Evolutionary conservation across 2,113 vertebrate species (phyloP).

Genomic region (Channa maculata): DNA sequence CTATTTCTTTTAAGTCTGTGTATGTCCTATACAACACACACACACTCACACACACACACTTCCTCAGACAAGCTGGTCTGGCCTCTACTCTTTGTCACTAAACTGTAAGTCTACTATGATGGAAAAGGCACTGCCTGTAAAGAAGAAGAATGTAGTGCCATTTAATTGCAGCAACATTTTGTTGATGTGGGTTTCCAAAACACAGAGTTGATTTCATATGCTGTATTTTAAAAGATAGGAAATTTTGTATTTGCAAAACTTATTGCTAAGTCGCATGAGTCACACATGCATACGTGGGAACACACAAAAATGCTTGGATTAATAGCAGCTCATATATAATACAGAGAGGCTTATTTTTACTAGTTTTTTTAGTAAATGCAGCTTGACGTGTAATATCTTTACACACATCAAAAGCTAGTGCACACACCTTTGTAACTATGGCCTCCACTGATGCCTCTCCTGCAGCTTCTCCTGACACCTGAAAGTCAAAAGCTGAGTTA

Average conservation of each 20-base stretch:
- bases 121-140: background rate
- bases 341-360: background rate
- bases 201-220: background rate
- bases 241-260: background rate
- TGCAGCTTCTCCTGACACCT: conserved; percentile 88
- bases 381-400: background rate
- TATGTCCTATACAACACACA: background rate
- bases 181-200: background rate
- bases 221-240: background rate
- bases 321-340: background rate
- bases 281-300: background rate
- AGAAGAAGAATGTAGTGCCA: background rate
- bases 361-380: background rate
- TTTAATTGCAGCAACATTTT: background rate
- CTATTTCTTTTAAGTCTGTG: background rate
- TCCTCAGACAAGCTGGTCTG: too few species aligned
- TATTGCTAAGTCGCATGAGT: background rate
- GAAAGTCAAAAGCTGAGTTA: conserved; percentile 31
- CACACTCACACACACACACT: too few species aligned
- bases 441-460: conserved; percentile 87
- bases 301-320: background rate
- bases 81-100: background rate
- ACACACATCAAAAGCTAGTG: background rate
- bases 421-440: conserved; percentile 85
- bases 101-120: background rate